Base-by-base conservation (phyloP, 2,113 vertebrate genomes). In the Dasyurus viverrinus region DNA sequence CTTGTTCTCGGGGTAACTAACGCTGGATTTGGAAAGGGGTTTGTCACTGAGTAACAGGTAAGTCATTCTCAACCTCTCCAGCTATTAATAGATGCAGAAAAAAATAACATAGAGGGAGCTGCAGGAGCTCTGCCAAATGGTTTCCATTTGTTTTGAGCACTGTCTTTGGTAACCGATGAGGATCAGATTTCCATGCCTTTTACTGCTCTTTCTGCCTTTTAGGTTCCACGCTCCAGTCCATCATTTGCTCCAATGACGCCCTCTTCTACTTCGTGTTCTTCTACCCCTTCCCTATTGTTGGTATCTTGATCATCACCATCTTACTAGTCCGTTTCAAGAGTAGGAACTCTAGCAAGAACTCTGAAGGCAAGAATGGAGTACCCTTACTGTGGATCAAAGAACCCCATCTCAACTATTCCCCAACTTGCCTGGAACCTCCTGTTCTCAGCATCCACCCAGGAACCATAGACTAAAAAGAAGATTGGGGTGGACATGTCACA, bases 221-320 rank as follows among this genome's bases (percentile, higher is more conserved):
- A 99, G 99, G 98, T 46, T 99, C 99, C 55, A 99, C 98, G 1
- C 98, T 99, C 91, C 99, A 99, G 98, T 99, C 99, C 0, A 98
- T 99, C 98, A 99, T 99, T 97, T 99, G 99, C 98, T 99, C 99
- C 98, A 99, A 99, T 0, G 99, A 99, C 0, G 99, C 99, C 0
- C 99, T 99, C 95, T 99, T 99, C 99, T 99, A 99, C 98, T 99
- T 99, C 0, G 98, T 99, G 96, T 99, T 99, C 98, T 99, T 99
- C 97, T 99, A 99, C 98, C 99, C 99, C 0, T 99, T 99, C 98
- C 99, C 99, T 96, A 99, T 99, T 98, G 99, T 99, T 0, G 99
- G 99, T 96, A 99, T 99, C 98, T 99, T 99, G 91, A 99, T 99
- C 98, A 99, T 99, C 97, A 99, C 99, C 54, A 98, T 99, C 98